Percentiles rank a stretch among this genome's conserved stretches.
These are phyloP conservation scores for Sarcophilus harrisii DNA, from an alignment of 2,797 vertebrate species.

Conservation along the genomic window DNA sequence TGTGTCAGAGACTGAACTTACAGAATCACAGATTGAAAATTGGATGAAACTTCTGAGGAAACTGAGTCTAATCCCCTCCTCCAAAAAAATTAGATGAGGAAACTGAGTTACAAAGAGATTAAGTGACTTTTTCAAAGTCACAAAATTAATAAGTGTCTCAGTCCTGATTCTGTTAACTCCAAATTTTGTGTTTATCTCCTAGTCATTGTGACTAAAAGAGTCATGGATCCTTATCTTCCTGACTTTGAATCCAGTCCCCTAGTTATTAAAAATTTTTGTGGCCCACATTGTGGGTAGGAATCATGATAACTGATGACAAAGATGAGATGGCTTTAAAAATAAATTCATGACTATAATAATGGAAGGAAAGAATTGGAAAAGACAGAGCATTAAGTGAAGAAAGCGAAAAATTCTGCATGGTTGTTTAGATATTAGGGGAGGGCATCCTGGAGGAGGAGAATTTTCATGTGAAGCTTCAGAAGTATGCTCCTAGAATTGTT, in stretches of 20 bases:
- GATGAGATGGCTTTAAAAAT: background rate
- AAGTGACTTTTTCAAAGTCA: background rate
- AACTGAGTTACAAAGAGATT: background rate
- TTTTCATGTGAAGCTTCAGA: background rate
- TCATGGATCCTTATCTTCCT: background rate
- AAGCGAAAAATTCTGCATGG: background rate
- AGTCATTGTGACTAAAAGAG: background rate
- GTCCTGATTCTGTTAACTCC: background rate
- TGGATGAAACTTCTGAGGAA: background rate
- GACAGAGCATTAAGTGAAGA: background rate
- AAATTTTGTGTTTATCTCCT: background rate
- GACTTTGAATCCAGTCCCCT: background rate
- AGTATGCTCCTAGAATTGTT: background rate
- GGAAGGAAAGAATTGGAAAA: background rate
- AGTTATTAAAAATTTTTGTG: background rate
- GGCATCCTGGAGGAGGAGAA: background rate
- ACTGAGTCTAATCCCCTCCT: background rate
- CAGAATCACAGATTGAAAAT: background rate
- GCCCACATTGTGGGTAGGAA: background rate
- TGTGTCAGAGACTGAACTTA: background rate
- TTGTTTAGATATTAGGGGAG: background rate
- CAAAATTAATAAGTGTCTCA: background rate
- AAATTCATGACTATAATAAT: background rate
- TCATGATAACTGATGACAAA: background rate
- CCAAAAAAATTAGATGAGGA: background rate